These are phyloP conservation scores for Hipparchia semele DNA, from an alignment of 2,888 invertebrate species.

Conservation along the genomic window DNA sequence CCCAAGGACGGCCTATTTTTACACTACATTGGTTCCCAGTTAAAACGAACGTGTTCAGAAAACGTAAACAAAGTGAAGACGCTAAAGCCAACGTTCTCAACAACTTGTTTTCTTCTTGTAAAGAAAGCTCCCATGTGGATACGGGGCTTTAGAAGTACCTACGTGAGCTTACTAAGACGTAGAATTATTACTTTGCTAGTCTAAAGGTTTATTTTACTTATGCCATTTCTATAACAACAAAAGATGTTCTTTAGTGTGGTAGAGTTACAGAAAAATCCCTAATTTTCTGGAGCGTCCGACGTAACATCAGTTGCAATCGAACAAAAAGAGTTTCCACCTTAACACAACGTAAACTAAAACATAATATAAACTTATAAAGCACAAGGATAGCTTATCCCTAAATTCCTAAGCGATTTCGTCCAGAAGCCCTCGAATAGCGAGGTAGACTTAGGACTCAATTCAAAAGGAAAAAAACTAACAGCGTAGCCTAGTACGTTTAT, in stretches of 20 bases:
- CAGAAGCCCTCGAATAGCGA: too few relatives aligned
- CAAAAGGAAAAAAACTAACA: too few relatives aligned
- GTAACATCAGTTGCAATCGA: too few relatives aligned
- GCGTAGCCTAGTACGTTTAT: too few relatives aligned
- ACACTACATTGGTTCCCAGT: slow-evolving; percentile 46
- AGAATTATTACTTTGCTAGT: slow-evolving; percentile 16
- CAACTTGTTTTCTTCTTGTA: slow-evolving; percentile 13
- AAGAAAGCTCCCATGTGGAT: slow-evolving; percentile 21
- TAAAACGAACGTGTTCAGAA: slow-evolving; percentile 37
- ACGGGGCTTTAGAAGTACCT: slow-evolving; percentile 16
- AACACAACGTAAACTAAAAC: too few relatives aligned
- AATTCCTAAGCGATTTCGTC: too few relatives aligned
- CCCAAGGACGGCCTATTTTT: slow-evolving; percentile 56
- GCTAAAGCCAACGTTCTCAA: slow-evolving; percentile 23
- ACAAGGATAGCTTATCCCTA: too few relatives aligned
- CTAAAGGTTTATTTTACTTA: not conserved
- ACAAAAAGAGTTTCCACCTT: too few relatives aligned
- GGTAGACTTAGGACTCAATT: too few relatives aligned
- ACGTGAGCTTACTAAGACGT: not conserved
- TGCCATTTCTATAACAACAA: not conserved
- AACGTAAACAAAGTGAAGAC: slow-evolving; percentile 31
- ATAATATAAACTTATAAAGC: too few relatives aligned
- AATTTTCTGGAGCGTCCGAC: too few relatives aligned
- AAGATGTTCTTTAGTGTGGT: not conserved
- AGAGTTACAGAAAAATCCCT: not conserved